phyloP scores from a whole-genome alignment of 2,113 vertebrate genomes.

The Rhinolophus sinicus region DNA sequence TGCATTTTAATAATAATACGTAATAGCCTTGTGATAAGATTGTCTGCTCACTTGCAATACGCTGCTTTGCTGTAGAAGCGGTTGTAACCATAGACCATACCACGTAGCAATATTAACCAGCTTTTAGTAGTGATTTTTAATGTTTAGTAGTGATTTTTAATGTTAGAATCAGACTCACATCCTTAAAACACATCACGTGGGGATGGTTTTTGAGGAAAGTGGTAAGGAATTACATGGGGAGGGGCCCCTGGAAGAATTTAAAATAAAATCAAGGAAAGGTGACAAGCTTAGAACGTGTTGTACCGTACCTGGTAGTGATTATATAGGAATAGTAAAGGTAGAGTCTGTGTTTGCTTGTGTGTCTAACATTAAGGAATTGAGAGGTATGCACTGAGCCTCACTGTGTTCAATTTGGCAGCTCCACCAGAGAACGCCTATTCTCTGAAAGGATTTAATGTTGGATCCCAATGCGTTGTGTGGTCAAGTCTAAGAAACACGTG shows the following conservation, averaged over 20 bases:
- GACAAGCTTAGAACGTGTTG: background rate
- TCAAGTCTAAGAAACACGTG: conserved; percentile 81
- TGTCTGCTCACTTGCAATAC: background rate
- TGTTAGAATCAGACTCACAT: background rate
- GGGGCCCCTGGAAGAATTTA: background rate
- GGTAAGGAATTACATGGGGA: background rate
- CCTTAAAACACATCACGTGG: background rate
- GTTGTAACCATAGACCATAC: background rate
- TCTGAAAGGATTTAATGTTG: conserved; percentile 83
- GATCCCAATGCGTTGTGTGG: conserved; percentile 87
- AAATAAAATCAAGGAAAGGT: background rate
- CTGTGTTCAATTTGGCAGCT: conserved; percentile 65
- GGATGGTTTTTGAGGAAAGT: background rate
- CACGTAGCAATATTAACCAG: background rate
- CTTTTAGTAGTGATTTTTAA: background rate
- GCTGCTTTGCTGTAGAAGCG: background rate
- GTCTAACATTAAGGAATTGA: background rate
- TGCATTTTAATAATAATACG: background rate
- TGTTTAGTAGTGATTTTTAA: background rate
- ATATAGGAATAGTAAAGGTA: background rate
- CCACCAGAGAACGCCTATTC: conserved; percentile 63
- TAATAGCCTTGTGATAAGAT: background rate
- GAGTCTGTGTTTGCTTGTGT: background rate
- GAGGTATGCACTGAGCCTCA: background rate
- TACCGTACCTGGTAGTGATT: background rate